Conservation (phyloP, 2,888 invertebrate genomes). For the Synergus japonicus region DNA sequence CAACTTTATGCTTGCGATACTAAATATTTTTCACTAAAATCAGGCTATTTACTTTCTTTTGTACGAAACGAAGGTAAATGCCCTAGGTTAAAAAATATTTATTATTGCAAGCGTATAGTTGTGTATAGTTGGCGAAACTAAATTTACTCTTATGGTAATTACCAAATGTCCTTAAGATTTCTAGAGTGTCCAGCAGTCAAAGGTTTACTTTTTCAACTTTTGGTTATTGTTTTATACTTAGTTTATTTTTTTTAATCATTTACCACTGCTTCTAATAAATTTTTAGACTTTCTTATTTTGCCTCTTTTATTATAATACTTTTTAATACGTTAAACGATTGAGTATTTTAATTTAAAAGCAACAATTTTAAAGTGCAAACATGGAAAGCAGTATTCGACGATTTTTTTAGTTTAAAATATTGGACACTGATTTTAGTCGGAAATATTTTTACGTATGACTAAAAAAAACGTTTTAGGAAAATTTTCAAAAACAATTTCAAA, state of each 20-base stretch:
- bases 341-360: neutral
- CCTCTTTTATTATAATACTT: neutral
- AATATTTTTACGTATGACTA: slow-evolving; percentile 9
- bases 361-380: neutral
- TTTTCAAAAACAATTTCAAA: neutral
- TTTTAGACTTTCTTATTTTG: too few relatives aligned
- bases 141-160: too few relatives aligned
- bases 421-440: neutral
- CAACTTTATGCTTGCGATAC: too few relatives aligned
- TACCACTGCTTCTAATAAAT: too few relatives aligned
- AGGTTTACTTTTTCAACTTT: neutral
- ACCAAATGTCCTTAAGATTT: neutral
- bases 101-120: too few relatives aligned
- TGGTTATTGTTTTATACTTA: neutral
- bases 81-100: too few relatives aligned
- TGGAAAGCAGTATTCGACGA: neutral
- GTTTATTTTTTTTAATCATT: neutral
- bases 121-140: too few relatives aligned
- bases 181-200: neutral
- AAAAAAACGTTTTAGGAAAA: neutral
- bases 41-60: too few relatives aligned
- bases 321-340: neutral
- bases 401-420: neutral
- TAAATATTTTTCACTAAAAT: too few relatives aligned
- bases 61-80: too few relatives aligned